These are phyloP conservation scores for Craniophora ligustri DNA, from an alignment of 2,888 invertebrate genomes.

Conservation along the genomic window DNA sequence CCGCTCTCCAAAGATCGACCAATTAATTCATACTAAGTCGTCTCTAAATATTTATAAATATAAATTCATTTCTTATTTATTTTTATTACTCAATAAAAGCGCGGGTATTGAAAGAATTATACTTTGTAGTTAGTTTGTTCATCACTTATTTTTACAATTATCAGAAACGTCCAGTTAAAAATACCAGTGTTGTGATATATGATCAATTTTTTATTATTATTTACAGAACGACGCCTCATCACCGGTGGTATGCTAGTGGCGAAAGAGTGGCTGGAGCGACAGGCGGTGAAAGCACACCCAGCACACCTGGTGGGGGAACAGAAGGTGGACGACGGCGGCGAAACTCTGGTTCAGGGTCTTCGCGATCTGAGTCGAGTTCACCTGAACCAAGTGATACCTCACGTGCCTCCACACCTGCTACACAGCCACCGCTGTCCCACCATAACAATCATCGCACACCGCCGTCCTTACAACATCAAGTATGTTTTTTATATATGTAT, in stretches of 20 bases:
- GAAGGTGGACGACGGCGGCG: constrained; percentile 85
- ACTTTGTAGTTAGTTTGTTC: no score
- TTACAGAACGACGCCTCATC: constrained; percentile 77
- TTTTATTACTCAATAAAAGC: no score
- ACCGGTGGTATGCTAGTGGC: constrained; percentile 83
- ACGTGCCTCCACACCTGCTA: constrained; percentile 88
- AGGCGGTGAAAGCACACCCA: constrained; percentile 71
- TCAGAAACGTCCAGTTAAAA: no score
- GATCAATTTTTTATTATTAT: constrained; percentile 34
- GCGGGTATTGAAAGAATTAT: no score
- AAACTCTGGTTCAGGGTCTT: constrained; percentile 86
- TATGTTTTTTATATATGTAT: constrained; percentile 42
- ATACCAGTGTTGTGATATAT: no score
- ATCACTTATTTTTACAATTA: no score
- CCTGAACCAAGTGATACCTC: constrained; percentile 89
- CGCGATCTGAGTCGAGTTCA: constrained; percentile 87
- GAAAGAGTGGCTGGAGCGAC: constrained; percentile 61
- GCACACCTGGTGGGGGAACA: constrained; percentile 82
- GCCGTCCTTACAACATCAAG: constrained; percentile 71
- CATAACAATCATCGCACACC: constrained; percentile 73
- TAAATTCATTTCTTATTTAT: no score
- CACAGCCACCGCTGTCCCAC: constrained; percentile 76
- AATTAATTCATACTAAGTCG: no score
- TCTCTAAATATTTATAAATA: no score
- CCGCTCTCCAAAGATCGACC: no score